phyloP scores from a whole-genome alignment of 1,140 invertebrate species.

The Cydia splendana region DNA sequence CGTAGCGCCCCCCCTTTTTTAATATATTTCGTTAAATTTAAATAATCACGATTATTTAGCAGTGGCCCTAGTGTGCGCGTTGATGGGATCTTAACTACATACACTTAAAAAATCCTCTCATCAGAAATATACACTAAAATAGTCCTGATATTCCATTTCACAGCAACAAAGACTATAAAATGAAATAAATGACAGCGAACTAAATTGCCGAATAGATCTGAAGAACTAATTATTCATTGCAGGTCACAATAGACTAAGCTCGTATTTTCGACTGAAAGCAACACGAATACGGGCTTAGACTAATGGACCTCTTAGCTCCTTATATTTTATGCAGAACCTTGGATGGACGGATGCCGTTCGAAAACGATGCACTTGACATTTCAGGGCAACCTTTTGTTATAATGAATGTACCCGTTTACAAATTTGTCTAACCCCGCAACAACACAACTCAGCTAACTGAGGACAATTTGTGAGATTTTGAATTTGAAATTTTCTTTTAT shows the following conservation, averaged over 20 bases:
- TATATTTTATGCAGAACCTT: constrained; percentile 5
- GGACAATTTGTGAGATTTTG: no score
- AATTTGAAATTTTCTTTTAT: no score
- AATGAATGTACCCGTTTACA: not conserved
- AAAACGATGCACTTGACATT: not conserved
- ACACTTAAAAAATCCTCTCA: no score
- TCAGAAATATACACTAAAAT: not conserved
- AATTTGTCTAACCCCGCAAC: not conserved
- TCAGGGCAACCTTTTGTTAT: not conserved
- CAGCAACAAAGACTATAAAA: not conserved
- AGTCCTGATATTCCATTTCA: not conserved
- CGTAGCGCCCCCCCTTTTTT: no score
- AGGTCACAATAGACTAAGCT: not conserved
- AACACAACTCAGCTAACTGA: no score
- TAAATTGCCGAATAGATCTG: not conserved
- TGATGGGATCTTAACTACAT: no score
- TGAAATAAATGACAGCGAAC: not conserved
- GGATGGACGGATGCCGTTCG: not conserved
- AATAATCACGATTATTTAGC: no score
- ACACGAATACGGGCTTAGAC: not conserved
- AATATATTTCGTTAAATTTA: no score
- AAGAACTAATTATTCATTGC: constrained; percentile 8
- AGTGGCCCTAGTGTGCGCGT: no score
- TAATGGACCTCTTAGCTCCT: constrained; percentile 16
- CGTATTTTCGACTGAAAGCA: constrained; percentile 1